Evolutionary conservation across 2,888 invertebrate species (phyloP).

Genomic region (Parthenolecanium corni): DNA sequence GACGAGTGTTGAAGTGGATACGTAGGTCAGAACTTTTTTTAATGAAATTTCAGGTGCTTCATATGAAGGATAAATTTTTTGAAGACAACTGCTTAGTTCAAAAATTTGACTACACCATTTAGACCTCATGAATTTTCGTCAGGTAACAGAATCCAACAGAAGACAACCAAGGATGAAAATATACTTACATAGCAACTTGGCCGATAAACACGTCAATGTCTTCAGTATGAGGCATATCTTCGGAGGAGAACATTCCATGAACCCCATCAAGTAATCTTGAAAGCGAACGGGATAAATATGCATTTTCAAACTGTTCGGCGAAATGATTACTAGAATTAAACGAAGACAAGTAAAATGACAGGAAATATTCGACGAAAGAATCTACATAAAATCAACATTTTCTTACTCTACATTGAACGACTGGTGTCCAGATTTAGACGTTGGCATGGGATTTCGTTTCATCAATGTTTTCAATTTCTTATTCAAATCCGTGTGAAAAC

Average conservation of each 20-base stretch:
- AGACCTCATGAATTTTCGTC: too few relatives aligned
- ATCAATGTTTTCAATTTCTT: conserved; percentile 43
- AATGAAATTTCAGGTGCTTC: too few relatives aligned
- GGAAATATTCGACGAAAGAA: neutral
- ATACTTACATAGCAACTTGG: too few relatives aligned
- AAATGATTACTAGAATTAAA: conserved; percentile 11
- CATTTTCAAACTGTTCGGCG: conserved; percentile 59
- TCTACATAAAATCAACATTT: neutral
- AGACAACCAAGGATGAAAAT: too few relatives aligned
- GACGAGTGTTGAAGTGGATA: too few relatives aligned
- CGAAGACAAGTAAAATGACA: neutral
- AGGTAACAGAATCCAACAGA: too few relatives aligned
- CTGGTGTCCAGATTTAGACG: neutral
- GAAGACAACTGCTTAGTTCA: too few relatives aligned
- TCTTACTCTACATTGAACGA: conserved; percentile 9
- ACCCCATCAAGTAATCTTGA: conserved; percentile 72
- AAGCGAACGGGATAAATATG: conserved; percentile 71
- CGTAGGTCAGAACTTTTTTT: too few relatives aligned
- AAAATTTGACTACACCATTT: too few relatives aligned
- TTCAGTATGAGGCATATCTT: conserved; percentile 57
- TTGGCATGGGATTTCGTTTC: conserved; percentile 3
- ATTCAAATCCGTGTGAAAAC: conserved; percentile 64
- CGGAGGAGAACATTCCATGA: conserved; percentile 64
- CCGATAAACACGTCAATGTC: conserved; percentile 59
- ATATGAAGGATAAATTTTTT: too few relatives aligned